These are phyloP conservation scores for Dallia pectoralis DNA, from an alignment of 2,797 vertebrate species.

Conservation along the genomic window DNA sequence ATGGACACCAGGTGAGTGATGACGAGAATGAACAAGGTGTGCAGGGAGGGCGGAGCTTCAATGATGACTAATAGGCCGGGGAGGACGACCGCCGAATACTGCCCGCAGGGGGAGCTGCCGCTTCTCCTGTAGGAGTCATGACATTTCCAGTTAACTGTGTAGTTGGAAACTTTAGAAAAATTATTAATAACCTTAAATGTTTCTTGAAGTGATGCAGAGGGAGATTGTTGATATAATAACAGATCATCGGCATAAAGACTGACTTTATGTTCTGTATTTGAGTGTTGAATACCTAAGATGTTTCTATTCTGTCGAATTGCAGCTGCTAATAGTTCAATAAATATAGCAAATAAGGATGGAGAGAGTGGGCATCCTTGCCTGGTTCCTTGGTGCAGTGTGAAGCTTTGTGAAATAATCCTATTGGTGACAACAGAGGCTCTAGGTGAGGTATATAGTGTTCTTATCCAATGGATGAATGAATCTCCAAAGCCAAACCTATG, in stretches of 20 bases:
- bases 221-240: background rate
- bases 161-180: slow-evolving; percentile 45
- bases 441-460: background rate
- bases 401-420: background rate
- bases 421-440: slow-evolving; percentile 6
- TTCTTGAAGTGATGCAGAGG: slow-evolving; percentile 23
- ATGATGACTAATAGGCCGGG: no score
- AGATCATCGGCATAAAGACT: slow-evolving; percentile 11
- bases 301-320: slow-evolving; percentile 2
- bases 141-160: slow-evolving; percentile 43
- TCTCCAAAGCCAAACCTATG: slow-evolving; percentile 9
- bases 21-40: no score
- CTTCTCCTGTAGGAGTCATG: no score
- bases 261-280: slow-evolving; percentile 3
- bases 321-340: background rate
- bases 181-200: slow-evolving; percentile 27
- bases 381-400: background rate
- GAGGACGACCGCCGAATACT: no score
- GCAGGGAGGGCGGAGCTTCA: no score
- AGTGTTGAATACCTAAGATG: slow-evolving; percentile 1
- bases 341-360: slow-evolving; percentile 7
- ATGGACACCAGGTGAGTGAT: no score
- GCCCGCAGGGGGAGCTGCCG: no score
- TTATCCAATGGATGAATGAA: slow-evolving; percentile 18
- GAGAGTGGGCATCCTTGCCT: slow-evolving; percentile 6